Evolutionary conservation across 2,888 invertebrate genomes (phyloP).

Genomic region (Podabrus alpinus): DNA sequence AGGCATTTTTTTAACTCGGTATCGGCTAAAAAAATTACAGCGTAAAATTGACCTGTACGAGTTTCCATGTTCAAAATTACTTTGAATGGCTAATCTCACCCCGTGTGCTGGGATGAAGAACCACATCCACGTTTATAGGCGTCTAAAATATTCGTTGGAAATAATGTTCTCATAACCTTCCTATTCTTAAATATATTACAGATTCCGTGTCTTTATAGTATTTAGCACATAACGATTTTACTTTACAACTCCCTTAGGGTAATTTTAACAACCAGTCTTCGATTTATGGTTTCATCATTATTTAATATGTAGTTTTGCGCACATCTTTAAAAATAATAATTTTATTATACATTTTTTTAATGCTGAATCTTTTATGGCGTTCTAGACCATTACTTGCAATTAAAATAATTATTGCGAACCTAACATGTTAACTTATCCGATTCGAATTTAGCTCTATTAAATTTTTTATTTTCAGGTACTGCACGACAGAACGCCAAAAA

Average conservation of each 20-base stretch:
- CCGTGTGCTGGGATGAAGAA: neutral
- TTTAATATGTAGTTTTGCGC: neutral
- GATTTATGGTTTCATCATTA: neutral
- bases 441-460: no score
- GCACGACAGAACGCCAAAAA: conserved; percentile 56
- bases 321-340: neutral
- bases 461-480: conserved; percentile 56
- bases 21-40: neutral
- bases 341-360: neutral
- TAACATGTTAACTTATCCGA: no score
- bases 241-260: neutral
- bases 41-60: neutral
- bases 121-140: neutral
- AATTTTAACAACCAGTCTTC: neutral
- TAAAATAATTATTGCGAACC: neutral
- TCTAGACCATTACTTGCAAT: neutral
- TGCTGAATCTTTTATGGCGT: neutral
- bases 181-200: neutral
- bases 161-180: neutral
- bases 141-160: neutral
- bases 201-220: neutral
- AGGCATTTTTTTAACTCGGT: neutral
- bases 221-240: neutral
- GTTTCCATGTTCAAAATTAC: neutral
- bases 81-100: neutral